Conservation (phyloP, 2,113 vertebrate species). For the cattle (Bos taurus) region DNA sequence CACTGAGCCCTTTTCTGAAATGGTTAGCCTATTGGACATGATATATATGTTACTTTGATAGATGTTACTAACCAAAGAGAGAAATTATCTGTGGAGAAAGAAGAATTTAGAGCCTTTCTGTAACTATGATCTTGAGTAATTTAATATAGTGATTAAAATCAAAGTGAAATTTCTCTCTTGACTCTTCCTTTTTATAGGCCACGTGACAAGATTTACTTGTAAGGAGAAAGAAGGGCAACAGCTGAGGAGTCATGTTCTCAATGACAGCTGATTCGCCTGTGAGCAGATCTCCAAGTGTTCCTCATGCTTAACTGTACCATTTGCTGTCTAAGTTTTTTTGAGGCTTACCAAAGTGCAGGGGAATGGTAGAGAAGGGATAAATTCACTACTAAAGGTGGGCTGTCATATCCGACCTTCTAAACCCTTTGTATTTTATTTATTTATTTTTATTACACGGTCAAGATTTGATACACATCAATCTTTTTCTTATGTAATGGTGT, state of each 20-base stretch:
- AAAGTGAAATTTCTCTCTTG: constrained; percentile 17
- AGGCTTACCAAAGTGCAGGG: neutral
- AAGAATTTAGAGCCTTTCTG: neutral
- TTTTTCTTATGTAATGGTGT: neutral
- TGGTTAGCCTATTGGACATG: neutral
- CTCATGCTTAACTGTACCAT: constrained; percentile 38
- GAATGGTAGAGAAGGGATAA: neutral
- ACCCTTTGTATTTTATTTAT: neutral
- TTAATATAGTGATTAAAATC: neutral
- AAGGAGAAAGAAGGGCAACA: constrained; percentile 41
- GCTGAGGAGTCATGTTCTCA: constrained; percentile 57
- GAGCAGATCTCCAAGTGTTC: neutral
- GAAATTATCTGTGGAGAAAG: neutral
- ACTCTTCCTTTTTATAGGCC: neutral
- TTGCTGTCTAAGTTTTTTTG: constrained; percentile 25
- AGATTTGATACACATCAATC: neutral
- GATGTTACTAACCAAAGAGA: neutral
- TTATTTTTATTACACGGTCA: neutral
- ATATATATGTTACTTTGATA: neutral
- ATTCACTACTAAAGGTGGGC: neutral
- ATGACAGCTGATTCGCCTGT: constrained; percentile 40
- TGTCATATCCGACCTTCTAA: neutral
- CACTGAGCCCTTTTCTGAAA: neutral
- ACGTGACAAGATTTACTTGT: constrained; percentile 29
- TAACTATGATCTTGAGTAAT: neutral